Conservation (phyloP, 2,797 vertebrate genomes). For the Alfaro cultratus region DNA sequence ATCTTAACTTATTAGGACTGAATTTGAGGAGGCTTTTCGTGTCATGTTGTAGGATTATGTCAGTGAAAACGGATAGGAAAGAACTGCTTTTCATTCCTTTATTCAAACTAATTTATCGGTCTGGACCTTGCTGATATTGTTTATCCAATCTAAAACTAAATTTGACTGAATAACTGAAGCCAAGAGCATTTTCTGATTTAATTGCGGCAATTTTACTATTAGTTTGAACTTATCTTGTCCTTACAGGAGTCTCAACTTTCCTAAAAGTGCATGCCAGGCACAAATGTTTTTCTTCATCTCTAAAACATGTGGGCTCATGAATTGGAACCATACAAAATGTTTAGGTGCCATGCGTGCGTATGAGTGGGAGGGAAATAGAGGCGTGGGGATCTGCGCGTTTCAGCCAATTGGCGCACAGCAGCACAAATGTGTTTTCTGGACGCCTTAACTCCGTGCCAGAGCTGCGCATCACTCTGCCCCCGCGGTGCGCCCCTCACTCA, state of each 20-base stretch:
- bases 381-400: conserved; percentile 45
- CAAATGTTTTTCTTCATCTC: not conserved
- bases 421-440: conserved; percentile 70
- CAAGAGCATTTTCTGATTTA: not conserved
- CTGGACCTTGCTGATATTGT: not conserved
- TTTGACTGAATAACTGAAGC: not conserved
- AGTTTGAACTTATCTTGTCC: conserved; percentile 11
- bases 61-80: not conserved
- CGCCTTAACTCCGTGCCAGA: conserved; percentile 74
- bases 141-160: not conserved
- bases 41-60: not conserved
- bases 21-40: not conserved
- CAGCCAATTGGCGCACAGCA: conserved; percentile 80
- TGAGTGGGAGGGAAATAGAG: conserved; percentile 12
- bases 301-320: conserved; percentile 9
- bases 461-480: conserved; percentile 58
- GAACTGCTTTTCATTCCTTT: not conserved
- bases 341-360: conserved; percentile 3
- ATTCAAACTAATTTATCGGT: not conserved
- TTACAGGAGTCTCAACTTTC: not conserved
- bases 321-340: conserved; percentile 20
- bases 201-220: conserved; percentile 16
- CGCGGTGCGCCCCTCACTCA: conserved; percentile 33
- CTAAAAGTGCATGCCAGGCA: not conserved
- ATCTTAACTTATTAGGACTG: not conserved